Evolutionary conservation across 2,113 vertebrate species (phyloP), one percentile per base, ranked within the genome.

Genomic region (Tautogolabrus adspersus): DNA sequence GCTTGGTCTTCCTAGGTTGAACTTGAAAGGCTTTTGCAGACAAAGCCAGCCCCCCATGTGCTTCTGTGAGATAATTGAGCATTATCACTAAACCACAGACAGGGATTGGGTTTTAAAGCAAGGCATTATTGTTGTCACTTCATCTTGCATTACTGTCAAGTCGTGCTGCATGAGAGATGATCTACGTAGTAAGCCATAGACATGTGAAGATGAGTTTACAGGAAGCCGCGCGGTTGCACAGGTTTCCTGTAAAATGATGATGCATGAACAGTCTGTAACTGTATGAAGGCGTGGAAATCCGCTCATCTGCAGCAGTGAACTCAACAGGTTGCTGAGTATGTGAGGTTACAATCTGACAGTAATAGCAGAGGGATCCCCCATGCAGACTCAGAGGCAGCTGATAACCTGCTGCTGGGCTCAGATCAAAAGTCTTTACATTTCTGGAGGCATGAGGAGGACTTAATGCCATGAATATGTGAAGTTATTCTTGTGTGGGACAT

Each of bases 1-100:
- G 91, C 88, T 89, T 51, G 37, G 64, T 66, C 60, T 38, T 78
- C 46, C 75, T 67, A 66, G 30, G 66, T 8, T 70, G 65, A 63
- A 75, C 46, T 71, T 79, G 51, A 73, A 70, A 82, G 10, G 16
- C 77, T 12, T 26, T 26, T n/a, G 19, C 62, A 56, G 38, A 57
- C 42, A 77, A 77, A 81, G 68, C 1, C 4, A 38, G 75, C 30
- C 13, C 67, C 54, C 64, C 65, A 1, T 58, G 65, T 65, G 74
- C 40, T 54, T 63, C 55, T 34, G 60, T 10, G 7, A 18, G 0
- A 58, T 61, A 55, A 46, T 38, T n/a, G 63, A 74, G 56, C 49
- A 11, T 5, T 9, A 34, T 12, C 16, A 34, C 18, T 21, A 2
- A 15, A 26, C 6, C 42, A 15, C 30, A 13, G 51, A 1, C 38